Evolutionary conservation across 2,888 invertebrate genomes (phyloP), one percentile per base, ranked within the genome.

Genomic region (Drepana falcataria): DNA sequence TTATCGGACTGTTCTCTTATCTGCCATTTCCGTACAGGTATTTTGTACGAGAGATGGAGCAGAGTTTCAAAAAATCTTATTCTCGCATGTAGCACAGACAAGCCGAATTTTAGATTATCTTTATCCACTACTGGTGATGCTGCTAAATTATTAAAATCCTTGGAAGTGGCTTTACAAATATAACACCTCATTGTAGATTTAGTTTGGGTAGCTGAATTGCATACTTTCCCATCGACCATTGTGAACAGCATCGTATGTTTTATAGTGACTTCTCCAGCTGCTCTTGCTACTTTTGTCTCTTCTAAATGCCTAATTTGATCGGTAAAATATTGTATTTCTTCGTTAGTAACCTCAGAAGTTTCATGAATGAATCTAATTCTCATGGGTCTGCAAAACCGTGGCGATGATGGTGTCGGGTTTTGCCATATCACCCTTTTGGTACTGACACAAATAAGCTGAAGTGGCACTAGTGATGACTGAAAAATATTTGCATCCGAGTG

Each of bases 401-500:
- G 35, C 5, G 69, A 68, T 2, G 68, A 64, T 40, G 64, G 62
- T 3, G 54, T 55, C 52, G 64, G 65, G 52, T 67, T 70, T 55
- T 70, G 60, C 70, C 65, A 70, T 35, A 67, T 51, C 5, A 63
- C 53, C 37, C 59, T 65, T 34, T 60, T 53, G 4, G n/a, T 35
- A 35, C 48, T 9, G 9, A 51, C 48, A 47, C 48, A 47, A 52
- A 52, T 6, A 35, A 57, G 5, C n/a, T 53, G 47, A 40, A 57
- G 6, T 7, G 57, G 54, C 3, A 57, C 57, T 41, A 58, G 9
- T 0, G 53, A 58, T 33, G 51, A 55, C 55, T 65, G 68, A 59
- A 77, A 80, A 41, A 78, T 65, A 56, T 65, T 62, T 9, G 66
- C 59, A 57, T 71, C 69, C 53, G 52, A 49, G 41, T 68, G 61